Evolutionary conservation across 1,140 invertebrate species (phyloP).

Genomic region (Drosophila sp.): DNA sequence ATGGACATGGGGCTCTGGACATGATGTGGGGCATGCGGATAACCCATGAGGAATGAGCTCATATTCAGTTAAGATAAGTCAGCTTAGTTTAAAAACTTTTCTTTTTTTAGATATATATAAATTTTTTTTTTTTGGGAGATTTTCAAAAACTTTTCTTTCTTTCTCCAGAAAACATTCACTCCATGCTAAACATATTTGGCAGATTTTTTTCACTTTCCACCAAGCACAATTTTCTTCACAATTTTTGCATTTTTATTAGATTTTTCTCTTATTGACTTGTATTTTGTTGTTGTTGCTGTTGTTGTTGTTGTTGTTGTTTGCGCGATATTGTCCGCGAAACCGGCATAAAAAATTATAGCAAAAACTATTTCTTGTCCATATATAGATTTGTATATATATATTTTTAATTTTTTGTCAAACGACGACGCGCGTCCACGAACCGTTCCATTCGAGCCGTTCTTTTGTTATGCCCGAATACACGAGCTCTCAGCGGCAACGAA

Average conservation of each 20-base stretch:
- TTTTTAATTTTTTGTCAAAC: constrained; percentile 14
- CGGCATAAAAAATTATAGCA: constrained; percentile 39
- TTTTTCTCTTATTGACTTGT: constrained; percentile 15
- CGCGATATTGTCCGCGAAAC: constrained; percentile 32
- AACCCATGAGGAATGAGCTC: constrained; percentile 83
- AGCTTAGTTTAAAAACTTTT: constrained; percentile 8
- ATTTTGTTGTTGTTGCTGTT: not conserved
- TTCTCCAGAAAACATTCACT: constrained; percentile 38
- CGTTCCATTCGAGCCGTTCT: constrained; percentile 82
- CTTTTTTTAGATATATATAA: not conserved
- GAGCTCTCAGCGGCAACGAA: constrained; percentile 69
- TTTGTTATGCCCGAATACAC: constrained; percentile 76
- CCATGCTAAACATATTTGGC: constrained; percentile 39
- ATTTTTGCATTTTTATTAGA: constrained; percentile 10
- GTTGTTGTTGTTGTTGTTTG: not conserved
- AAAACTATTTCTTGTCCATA: constrained; percentile 24
- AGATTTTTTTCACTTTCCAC: constrained; percentile 25
- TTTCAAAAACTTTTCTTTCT: constrained; percentile 14
- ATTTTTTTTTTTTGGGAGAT: not conserved
- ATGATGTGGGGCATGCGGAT: constrained; percentile 84
- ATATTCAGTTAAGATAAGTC: constrained; percentile 44
- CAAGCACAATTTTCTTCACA: constrained; percentile 16
- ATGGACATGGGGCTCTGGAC: constrained; percentile 82
- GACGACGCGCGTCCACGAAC: constrained; percentile 67
- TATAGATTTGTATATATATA: not conserved